phyloP scores from a whole-genome alignment of 2,888 invertebrate species.

The Stegana nigrithorax region DNA sequence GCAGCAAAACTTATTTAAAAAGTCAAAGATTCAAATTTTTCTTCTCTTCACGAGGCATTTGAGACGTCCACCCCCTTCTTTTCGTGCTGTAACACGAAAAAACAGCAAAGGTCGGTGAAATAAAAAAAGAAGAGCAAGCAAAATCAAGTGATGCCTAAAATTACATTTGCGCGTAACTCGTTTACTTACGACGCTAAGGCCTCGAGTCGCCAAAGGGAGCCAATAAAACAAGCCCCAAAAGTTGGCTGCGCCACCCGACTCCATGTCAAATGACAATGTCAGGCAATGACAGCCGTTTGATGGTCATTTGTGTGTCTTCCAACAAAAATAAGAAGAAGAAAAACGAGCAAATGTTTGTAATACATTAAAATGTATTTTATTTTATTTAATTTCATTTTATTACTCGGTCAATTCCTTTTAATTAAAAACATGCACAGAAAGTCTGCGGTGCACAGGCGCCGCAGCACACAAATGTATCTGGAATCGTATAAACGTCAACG shows the following conservation, averaged over 20 bases:
- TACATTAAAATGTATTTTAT: too few relatives aligned
- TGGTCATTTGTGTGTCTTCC: too few relatives aligned
- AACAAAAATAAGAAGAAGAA: too few relatives aligned
- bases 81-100: too few relatives aligned
- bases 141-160: conserved; percentile 62
- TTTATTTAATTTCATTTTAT: too few relatives aligned
- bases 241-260: too few relatives aligned
- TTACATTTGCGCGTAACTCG: conserved; percentile 60
- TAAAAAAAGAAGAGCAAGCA: background rate
- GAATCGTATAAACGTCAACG: background rate
- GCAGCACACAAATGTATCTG: background rate
- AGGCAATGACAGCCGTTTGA: too few relatives aligned
- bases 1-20: background rate
- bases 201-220: background rate
- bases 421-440: too few relatives aligned
- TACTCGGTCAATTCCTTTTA: background rate
- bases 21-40: background rate
- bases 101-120: background rate
- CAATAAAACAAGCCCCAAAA: background rate
- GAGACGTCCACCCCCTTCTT: too few relatives aligned
- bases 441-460: too few relatives aligned
- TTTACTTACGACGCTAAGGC: conserved; percentile 9
- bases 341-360: too few relatives aligned
- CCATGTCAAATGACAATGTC: conserved; percentile 2
- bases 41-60: background rate